Percentiles rank a stretch among this genome's conserved stretches.
Evolutionary conservation across 2,888 invertebrate genomes (phyloP).

Genomic region (Chironomus tentans): DNA sequence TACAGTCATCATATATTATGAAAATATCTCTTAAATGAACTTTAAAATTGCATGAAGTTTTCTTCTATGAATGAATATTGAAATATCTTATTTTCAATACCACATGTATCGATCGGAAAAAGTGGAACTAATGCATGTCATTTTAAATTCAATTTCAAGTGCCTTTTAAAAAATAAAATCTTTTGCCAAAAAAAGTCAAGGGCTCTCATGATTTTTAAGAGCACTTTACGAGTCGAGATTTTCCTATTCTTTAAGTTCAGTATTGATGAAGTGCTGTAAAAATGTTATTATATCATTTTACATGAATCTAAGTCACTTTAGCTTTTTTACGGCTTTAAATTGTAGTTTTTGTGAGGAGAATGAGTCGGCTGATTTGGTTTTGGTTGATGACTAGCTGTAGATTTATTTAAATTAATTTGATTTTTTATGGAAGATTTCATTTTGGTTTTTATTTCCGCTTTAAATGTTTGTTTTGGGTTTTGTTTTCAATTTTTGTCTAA

Average conservation of each 20-base stretch:
- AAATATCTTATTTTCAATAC: too few relatives aligned
- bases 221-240: too few relatives aligned
- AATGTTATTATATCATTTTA: background rate
- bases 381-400: too few relatives aligned
- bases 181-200: background rate
- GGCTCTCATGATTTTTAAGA: background rate
- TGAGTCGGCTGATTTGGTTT: too few relatives aligned
- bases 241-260: too few relatives aligned
- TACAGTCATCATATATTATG: background rate
- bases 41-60: background rate
- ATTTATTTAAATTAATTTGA: too few relatives aligned
- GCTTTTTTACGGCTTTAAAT: too few relatives aligned
- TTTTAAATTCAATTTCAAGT: background rate
- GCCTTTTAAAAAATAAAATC: background rate
- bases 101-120: background rate
- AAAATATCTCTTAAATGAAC: background rate
- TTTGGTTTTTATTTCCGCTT: too few relatives aligned
- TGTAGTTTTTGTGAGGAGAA: too few relatives aligned
- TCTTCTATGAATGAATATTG: background rate
- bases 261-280: background rate
- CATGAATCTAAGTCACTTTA: background rate
- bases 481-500: too few relatives aligned
- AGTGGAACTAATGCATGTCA: conserved; percentile 1
- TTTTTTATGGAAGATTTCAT: too few relatives aligned
- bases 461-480: too few relatives aligned